A percentile compares a stretch with the other conserved stretches of the same genome.
phyloP scores from a whole-genome alignment of 1,140 invertebrate species.

The Dendroctonus valens region DNA sequence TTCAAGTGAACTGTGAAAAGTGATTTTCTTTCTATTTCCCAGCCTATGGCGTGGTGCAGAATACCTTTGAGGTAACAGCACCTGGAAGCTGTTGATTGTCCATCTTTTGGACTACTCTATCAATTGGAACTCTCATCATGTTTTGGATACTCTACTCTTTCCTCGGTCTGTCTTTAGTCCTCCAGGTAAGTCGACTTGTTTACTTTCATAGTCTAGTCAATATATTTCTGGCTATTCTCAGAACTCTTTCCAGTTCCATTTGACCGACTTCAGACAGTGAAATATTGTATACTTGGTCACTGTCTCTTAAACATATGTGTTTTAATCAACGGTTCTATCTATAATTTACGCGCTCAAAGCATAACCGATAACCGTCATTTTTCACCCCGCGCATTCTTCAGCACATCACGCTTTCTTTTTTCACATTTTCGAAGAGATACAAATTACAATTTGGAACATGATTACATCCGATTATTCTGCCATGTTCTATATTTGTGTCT shows the following conservation, averaged over 20 bases:
- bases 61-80: constrained; percentile 50
- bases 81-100: constrained; percentile 42
- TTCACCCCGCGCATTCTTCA: constrained; percentile 7
- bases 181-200: constrained; percentile 46
- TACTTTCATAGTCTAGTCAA: neutral
- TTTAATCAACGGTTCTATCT: constrained; percentile 2
- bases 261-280: constrained; percentile 40
- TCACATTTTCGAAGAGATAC: too few species aligned
- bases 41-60: constrained; percentile 48
- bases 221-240: constrained; percentile 20
- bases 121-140: constrained; percentile 41
- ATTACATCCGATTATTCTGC: too few species aligned
- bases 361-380: constrained; percentile 18
- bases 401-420: constrained; percentile 10
- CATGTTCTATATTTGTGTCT: too few species aligned
- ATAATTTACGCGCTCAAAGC: constrained; percentile 9
- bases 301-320: constrained; percentile 33
- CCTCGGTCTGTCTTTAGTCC: constrained; percentile 42
- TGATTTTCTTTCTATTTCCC: constrained; percentile 7
- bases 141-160: constrained; percentile 48
- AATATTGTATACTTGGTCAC: constrained; percentile 39
- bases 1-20: constrained; percentile 15
- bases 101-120: constrained; percentile 27
- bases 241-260: constrained; percentile 11
- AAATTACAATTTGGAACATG: too few species aligned